Base-by-base conservation (phyloP, 2,888 invertebrate species). In the Parascotia fuliginaria region DNA sequence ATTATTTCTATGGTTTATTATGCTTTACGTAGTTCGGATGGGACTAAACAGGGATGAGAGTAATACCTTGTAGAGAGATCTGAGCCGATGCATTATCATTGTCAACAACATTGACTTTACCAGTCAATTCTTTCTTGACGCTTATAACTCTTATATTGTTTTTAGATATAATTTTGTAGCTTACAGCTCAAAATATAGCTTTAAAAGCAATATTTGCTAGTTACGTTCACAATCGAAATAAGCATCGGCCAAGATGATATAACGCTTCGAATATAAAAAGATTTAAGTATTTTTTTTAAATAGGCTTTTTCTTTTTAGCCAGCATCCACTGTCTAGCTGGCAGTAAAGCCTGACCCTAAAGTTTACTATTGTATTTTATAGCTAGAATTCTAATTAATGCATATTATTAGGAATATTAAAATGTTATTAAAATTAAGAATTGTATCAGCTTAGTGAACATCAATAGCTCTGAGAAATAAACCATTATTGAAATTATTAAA, bases 361-460 rank as follows among this genome's bases (percentile, higher is more conserved):
- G 72, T 83, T 85, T 86, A 88, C 81, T 89, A 89, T 81, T 86
- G 87, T 90, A 91, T 86, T 89, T 89, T 86, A 89, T 92, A 92
- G 92, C 89, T 92, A 92, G 92, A 91, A 83, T 78, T 91, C 87
- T 90, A 90, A 91, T 84, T 91, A 90, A 89, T 89, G 89, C 91
- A 89, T 92, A 91, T 87, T 89, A 89, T 88, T 91, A 91, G 91
- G 87, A 87, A 88, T 89, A 72, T 70, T 66, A 70, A 89, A 90
- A 90, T 91, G 92, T 91, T 91, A 89, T 88, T 86, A 85, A 79
- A 85, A 80, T 74, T 89, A 91, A 91, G 89, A 85, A 91, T 85
- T 91, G 92, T 92, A 91, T 91, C 91, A 87, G 92, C 92, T 92
- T 92, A 92, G 92, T 88, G 79, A 92, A 91, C 89, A 92, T 91